These are phyloP conservation scores for Palloptera scutellata DNA, from an alignment of 2,888 invertebrate genomes.

Conservation along the genomic window DNA sequence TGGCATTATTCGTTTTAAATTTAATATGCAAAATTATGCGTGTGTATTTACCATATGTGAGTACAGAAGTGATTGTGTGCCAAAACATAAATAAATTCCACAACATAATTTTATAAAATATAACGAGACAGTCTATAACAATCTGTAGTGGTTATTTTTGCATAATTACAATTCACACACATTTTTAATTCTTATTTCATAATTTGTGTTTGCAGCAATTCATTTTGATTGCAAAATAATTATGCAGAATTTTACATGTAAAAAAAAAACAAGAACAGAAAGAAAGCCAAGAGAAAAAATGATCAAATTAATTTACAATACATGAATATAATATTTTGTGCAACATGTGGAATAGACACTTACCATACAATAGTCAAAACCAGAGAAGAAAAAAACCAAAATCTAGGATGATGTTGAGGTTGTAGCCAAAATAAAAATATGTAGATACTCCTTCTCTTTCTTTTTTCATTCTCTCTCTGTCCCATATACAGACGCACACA, in stretches of 20 bases:
- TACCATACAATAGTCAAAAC: constrained; percentile 24
- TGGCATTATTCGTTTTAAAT: too few species aligned
- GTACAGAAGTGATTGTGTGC: too few species aligned
- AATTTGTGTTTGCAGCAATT: constrained; percentile 23
- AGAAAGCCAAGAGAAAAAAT: constrained; percentile 10
- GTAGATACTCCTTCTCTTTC: too few species aligned
- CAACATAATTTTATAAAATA: too few species aligned
- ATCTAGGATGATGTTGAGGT: constrained; percentile 14
- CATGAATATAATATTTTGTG: background rate
- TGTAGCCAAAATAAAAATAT: constrained; percentile 43
- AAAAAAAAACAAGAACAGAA: constrained; percentile 19
- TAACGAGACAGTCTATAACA: too few species aligned
- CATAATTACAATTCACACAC: constrained; percentile 28
- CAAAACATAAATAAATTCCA: too few species aligned
- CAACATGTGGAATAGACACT: background rate
- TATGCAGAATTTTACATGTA: constrained; percentile 30
- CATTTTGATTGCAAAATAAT: constrained; percentile 46
- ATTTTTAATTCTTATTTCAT: constrained; percentile 24
- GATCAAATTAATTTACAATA: constrained; percentile 23
- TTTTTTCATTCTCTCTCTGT: too few species aligned
- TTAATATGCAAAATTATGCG: too few species aligned
- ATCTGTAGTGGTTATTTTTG: constrained; percentile 11
- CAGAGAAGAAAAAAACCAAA: background rate
- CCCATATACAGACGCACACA: constrained; percentile 39
- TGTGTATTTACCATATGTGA: too few species aligned